These are phyloP conservation scores for Neodiprion lecontei DNA, from an alignment of 1,140 invertebrate genomes.

Conservation along the genomic window DNA sequence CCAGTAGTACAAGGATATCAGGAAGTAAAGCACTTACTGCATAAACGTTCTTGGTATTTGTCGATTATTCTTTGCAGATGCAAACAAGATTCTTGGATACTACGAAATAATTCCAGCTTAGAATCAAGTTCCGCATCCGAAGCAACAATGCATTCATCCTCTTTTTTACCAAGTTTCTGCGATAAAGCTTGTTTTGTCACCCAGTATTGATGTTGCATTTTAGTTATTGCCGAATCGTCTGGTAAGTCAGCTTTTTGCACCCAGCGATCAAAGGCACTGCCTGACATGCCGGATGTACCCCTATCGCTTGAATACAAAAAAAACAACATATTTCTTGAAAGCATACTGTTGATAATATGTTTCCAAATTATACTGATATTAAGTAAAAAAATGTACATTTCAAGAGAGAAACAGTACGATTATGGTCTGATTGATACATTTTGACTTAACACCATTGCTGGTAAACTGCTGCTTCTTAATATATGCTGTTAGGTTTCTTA, in stretches of 20 bases:
- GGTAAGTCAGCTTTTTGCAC: slow-evolving; percentile 42
- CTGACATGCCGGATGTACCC: slow-evolving; percentile 40
- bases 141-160: slow-evolving; percentile 95
- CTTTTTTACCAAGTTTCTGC: slow-evolving; percentile 94
- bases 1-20: not conserved
- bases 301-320: slow-evolving; percentile 34
- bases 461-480: too few relatives aligned
- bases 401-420: too few relatives aligned
- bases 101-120: slow-evolving; percentile 95
- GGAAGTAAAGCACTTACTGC: slow-evolving; percentile 66
- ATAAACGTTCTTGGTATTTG: slow-evolving; percentile 92
- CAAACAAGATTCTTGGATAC: slow-evolving; percentile 90
- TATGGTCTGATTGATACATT: too few relatives aligned
- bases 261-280: slow-evolving; percentile 47
- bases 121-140: slow-evolving; percentile 97
- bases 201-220: slow-evolving; percentile 98
- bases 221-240: slow-evolving; percentile 63
- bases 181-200: slow-evolving; percentile 96
- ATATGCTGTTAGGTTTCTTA: not conserved
- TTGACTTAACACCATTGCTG: too few relatives aligned
- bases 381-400: too few relatives aligned
- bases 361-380: too few relatives aligned
- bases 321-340: too few relatives aligned
- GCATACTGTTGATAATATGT: too few relatives aligned
- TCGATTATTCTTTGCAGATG: slow-evolving; percentile 91